A percentile compares a stretch with the other conserved stretches of the same genome.
These are phyloP conservation scores for Lymantria monacha DNA, from an alignment of 2,888 invertebrate species.

Conservation along the genomic window DNA sequence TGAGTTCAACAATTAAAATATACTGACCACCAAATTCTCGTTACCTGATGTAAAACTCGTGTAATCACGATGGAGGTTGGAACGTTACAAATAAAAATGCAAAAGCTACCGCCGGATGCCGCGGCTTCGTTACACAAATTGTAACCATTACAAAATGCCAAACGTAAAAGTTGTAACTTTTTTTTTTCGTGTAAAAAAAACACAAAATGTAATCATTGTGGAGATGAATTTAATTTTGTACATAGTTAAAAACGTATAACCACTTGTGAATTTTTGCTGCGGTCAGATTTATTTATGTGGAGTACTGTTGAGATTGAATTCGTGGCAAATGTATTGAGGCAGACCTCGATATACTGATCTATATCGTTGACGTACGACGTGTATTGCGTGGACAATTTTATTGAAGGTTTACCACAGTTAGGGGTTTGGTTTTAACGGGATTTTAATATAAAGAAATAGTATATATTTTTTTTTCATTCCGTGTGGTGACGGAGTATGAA, in stretches of 20 bases:
- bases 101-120: constrained; percentile 32
- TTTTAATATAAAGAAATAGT: too few species aligned
- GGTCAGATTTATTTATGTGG: constrained; percentile 9
- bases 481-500: too few species aligned
- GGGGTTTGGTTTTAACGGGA: background rate
- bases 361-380: background rate
- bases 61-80: background rate
- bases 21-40: constrained; percentile 1
- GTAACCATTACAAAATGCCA: constrained; percentile 27
- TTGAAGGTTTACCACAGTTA: background rate
- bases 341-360: background rate
- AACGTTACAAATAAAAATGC: constrained; percentile 25
- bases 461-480: too few species aligned
- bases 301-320: background rate
- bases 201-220: constrained; percentile 27
- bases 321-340: background rate
- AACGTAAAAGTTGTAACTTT: constrained; percentile 29
- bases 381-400: too few species aligned
- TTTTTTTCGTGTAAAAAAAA: constrained; percentile 17
- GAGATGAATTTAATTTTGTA: constrained; percentile 31
- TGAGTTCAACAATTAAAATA: too few species aligned
- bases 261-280: constrained; percentile 17
- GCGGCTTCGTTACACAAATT: constrained; percentile 29
- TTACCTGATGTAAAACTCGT: constrained; percentile 18
- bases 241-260: constrained; percentile 8